phyloP scores from a whole-genome alignment of 1,140 invertebrate genomes.

The Vanessa tameamea region DNA sequence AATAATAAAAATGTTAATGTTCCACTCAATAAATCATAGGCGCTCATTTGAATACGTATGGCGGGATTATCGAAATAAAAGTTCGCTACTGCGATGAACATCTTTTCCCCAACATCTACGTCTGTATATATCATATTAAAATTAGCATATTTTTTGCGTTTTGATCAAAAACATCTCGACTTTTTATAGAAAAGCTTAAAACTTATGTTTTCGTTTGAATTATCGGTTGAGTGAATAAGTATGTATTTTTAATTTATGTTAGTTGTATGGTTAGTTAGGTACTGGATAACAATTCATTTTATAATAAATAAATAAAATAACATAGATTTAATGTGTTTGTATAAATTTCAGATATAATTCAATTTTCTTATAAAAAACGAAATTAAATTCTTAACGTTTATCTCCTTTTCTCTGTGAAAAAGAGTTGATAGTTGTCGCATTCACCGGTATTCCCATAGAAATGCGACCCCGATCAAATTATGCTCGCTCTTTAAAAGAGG shows the following conservation, averaged over 20 bases:
- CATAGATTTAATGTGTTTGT: too few relatives aligned
- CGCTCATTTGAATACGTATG: slow-evolving; percentile 79
- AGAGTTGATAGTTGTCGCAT: slow-evolving; percentile 31
- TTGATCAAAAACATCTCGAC: slow-evolving; percentile 34
- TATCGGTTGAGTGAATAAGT: neutral
- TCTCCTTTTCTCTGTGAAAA: neutral
- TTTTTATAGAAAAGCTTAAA: slow-evolving; percentile 3
- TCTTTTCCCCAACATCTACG: slow-evolving; percentile 43
- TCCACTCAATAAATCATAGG: slow-evolving; percentile 82
- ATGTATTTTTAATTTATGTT: too few relatives aligned
- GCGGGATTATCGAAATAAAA: slow-evolving; percentile 74
- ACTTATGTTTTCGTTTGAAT: neutral
- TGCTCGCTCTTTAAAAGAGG: slow-evolving; percentile 76
- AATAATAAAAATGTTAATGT: slow-evolving; percentile 83
- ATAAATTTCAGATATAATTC: too few relatives aligned
- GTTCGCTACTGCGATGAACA: slow-evolving; percentile 63
- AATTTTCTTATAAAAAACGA: too few relatives aligned
- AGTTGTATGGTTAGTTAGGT: too few relatives aligned
- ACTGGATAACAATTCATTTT: too few relatives aligned
- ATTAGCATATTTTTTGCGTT: slow-evolving; percentile 64
- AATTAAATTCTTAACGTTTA: neutral
- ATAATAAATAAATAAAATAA: too few relatives aligned
- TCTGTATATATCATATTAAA: slow-evolving; percentile 56
- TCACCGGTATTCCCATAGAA: slow-evolving; percentile 70
- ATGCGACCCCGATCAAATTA: slow-evolving; percentile 78